These are phyloP conservation scores for Ceratoteleas bidentatus DNA, from an alignment of 1,140 invertebrate species.

Conservation along the genomic window DNA sequence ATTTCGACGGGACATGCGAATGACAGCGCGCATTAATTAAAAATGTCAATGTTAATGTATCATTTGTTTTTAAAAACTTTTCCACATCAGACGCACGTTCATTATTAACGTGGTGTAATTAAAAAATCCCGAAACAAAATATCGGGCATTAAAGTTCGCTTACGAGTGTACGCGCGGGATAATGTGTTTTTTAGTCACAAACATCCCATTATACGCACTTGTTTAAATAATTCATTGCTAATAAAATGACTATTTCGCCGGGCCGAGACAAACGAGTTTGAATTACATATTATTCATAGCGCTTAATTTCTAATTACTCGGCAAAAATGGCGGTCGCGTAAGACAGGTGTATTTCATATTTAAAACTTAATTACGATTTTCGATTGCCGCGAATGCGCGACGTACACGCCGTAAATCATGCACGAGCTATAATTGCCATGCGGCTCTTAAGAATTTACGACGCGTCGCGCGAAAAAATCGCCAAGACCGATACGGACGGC, in stretches of 20 bases:
- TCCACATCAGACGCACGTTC: constrained; percentile 49
- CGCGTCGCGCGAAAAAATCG: constrained; percentile 40
- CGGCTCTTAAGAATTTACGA: constrained; percentile 37
- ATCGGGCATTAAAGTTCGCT: constrained; percentile 63
- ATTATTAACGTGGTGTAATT: constrained; percentile 57
- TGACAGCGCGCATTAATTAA: constrained; percentile 39
- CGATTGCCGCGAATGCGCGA: constrained; percentile 43
- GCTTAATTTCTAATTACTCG: constrained; percentile 59
- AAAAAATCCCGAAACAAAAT: constrained; percentile 57
- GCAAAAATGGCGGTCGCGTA: no score
- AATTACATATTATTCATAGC: constrained; percentile 61
- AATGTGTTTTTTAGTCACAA: constrained; percentile 61
- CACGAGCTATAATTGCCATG: constrained; percentile 30
- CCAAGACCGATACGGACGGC: constrained; percentile 29
- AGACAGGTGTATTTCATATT: constrained; percentile 41
- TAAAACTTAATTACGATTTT: constrained; percentile 61
- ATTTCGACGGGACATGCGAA: constrained; percentile 11
- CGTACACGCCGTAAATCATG: constrained; percentile 42
- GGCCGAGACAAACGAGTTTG: constrained; percentile 49
- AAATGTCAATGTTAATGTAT: constrained; percentile 52
- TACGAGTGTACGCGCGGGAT: constrained; percentile 50
- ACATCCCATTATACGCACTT: constrained; percentile 63
- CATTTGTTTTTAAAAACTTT: constrained; percentile 52
- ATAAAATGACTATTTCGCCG: constrained; percentile 61
- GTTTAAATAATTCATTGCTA: constrained; percentile 66